phyloP scores from a whole-genome alignment of 2,113 vertebrate species.

The Tautogolabrus adspersus region DNA sequence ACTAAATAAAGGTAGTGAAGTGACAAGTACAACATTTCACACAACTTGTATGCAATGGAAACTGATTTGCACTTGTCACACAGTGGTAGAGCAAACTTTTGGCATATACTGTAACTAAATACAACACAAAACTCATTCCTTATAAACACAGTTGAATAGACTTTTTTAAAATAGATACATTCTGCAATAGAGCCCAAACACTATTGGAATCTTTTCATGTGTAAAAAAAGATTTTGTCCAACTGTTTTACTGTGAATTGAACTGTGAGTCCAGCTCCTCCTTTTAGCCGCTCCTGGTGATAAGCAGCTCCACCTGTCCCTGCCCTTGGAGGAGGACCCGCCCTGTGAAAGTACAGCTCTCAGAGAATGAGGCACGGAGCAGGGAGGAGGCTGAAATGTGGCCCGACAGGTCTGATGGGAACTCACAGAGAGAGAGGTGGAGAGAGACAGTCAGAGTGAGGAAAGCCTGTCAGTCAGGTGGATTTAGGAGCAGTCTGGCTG shows the following conservation, averaged over 20 bases:
- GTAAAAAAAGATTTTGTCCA: neutral
- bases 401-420: slow-evolving; percentile 81
- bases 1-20: no score
- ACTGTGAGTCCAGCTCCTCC: slow-evolving; percentile 25
- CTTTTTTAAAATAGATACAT: neutral
- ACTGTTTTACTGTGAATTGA: slow-evolving; percentile 2
- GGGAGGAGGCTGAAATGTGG: slow-evolving; percentile 78
- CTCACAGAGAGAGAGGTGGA: slow-evolving; percentile 34
- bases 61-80: no score
- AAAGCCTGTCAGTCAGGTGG: slow-evolving; percentile 64
- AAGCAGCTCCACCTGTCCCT: slow-evolving; percentile 66
- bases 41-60: no score
- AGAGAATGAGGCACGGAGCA: slow-evolving; percentile 22
- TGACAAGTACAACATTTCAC: no score
- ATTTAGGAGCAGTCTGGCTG: slow-evolving; percentile 29
- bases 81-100: no score
- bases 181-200: neutral
- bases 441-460: slow-evolving; percentile 19
- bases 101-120: no score
- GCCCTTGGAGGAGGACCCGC: slow-evolving; percentile 46
- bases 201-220: neutral
- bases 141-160: no score
- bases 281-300: slow-evolving; percentile 29
- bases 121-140: no score
- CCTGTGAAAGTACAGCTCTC: slow-evolving; percentile 49